A percentile compares a stretch with the other conserved stretches of the same genome.
phyloP scores from a whole-genome alignment of 1,140 invertebrate species.

The Apis dorsata region DNA sequence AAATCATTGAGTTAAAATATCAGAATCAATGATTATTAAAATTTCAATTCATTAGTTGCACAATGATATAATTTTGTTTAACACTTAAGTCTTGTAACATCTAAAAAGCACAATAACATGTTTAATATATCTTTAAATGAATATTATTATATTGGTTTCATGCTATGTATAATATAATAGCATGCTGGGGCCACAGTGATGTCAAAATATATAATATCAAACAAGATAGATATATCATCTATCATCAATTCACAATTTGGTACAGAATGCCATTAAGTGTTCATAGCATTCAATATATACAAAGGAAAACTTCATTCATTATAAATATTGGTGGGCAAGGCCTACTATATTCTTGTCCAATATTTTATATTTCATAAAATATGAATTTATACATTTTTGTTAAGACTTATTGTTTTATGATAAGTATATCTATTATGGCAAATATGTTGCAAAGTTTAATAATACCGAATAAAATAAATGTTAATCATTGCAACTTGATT shows the following conservation, averaged over 20 bases:
- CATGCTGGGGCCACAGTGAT: conserved; percentile 64
- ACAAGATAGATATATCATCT: conserved; percentile 57
- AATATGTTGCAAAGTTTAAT: conserved; percentile 70
- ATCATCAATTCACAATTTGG: conserved; percentile 51
- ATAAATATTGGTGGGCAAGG: conserved; percentile 63
- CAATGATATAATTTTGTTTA: conserved; percentile 52
- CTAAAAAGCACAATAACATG: conserved; percentile 57
- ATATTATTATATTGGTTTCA: conserved; percentile 38
- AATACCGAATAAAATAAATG: conserved; percentile 68
- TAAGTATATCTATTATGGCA: conserved; percentile 68
- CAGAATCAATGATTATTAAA: conserved; percentile 37
- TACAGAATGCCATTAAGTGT: conserved; percentile 63
- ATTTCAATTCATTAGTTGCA: conserved; percentile 51
- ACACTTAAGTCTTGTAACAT: conserved; percentile 57
- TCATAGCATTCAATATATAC: conserved; percentile 60
- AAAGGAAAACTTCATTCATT: conserved; percentile 62
- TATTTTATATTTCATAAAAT: conserved; percentile 72
- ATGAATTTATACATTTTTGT: conserved; percentile 71
- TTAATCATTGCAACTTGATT: conserved; percentile 67
- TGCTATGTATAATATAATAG: conserved; percentile 58
- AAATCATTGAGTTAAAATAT: conserved; percentile 45
- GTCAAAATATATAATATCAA: conserved; percentile 61
- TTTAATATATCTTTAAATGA: conserved; percentile 53
- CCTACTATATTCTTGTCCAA: conserved; percentile 75
- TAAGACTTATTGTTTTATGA: conserved; percentile 69